Conservation (phyloP, 2,888 invertebrate species). For the Dioctria linearis region DNA sequence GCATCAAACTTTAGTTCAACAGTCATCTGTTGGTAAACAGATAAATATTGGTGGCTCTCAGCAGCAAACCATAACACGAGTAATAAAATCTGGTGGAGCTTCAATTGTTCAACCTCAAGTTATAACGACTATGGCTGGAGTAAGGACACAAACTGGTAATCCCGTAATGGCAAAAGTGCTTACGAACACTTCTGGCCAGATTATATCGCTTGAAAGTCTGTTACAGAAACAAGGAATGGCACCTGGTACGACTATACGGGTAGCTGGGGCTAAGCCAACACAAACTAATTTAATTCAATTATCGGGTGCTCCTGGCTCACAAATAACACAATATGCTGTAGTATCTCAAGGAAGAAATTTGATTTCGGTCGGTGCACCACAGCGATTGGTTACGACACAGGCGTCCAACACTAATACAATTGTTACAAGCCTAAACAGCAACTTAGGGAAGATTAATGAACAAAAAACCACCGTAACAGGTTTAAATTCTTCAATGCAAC, state of each 20-base stretch:
- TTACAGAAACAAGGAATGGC: constrained; percentile 64
- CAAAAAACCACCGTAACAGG: constrained; percentile 18
- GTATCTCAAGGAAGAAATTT: constrained; percentile 72
- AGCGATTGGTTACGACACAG: constrained; percentile 64
- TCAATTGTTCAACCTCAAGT: constrained; percentile 54
- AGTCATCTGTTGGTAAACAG: constrained; percentile 56
- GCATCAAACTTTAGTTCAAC: constrained; percentile 52
- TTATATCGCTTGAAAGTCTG: constrained; percentile 68
- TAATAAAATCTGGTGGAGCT: constrained; percentile 60
- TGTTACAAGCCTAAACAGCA: constrained; percentile 60
- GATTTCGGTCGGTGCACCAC: constrained; percentile 65
- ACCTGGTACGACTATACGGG: constrained; percentile 71
- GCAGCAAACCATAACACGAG: constrained; percentile 61
- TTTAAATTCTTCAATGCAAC: constrained; percentile 25
- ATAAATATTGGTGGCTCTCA: constrained; percentile 56
- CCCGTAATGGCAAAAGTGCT: constrained; percentile 82
- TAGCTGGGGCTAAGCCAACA: constrained; percentile 71
- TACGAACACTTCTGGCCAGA: constrained; percentile 76
- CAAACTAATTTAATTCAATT: constrained; percentile 73
- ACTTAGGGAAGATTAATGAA: constrained; percentile 14
- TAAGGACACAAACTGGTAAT: constrained; percentile 58
- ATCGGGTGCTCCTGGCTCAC: constrained; percentile 66
- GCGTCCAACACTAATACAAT: constrained; percentile 54
- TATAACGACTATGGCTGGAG: constrained; percentile 52
- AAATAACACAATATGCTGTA: constrained; percentile 72